These are phyloP conservation scores for Lagorchestes hirsutus DNA, from an alignment of 2,797 vertebrate species.

Conservation along the genomic window DNA sequence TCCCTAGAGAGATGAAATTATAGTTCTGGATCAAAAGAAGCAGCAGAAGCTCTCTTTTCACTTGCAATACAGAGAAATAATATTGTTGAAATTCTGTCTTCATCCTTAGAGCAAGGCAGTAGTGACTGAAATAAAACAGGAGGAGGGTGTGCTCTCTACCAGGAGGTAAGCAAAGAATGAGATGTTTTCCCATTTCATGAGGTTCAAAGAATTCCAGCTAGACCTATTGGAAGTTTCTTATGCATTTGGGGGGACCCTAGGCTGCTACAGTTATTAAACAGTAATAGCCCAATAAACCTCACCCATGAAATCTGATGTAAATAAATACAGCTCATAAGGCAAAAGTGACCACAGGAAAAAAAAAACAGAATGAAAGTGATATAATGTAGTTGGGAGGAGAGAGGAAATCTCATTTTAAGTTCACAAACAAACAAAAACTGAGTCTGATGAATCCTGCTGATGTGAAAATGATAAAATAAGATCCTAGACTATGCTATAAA, in stretches of 20 bases:
- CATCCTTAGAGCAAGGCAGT: neutral
- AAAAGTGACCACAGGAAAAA: neutral
- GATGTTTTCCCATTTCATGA: conserved; percentile 45
- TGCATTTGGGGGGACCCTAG: neutral
- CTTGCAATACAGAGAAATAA: conserved; percentile 31
- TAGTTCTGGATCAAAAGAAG: neutral
- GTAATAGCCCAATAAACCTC: conserved; percentile 35
- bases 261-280: conserved; percentile 23
- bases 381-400: neutral
- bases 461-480: neutral
- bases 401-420: neutral
- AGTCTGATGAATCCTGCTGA: conserved; percentile 7
- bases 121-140: conserved; percentile 4
- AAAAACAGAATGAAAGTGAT: conserved; percentile 29
- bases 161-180: neutral
- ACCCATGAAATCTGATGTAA: conserved; percentile 10
- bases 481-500: neutral
- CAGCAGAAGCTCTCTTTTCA: neutral
- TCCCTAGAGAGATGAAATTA: neutral
- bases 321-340: conserved; percentile 40
- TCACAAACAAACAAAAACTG: conserved; percentile 40
- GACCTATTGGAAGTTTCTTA: neutral
- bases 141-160: neutral
- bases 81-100: conserved; percentile 7
- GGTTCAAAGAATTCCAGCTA: conserved; percentile 11